phyloP scores from a whole-genome alignment of 1,140 invertebrate species.

The Lepidurus couesii region DNA sequence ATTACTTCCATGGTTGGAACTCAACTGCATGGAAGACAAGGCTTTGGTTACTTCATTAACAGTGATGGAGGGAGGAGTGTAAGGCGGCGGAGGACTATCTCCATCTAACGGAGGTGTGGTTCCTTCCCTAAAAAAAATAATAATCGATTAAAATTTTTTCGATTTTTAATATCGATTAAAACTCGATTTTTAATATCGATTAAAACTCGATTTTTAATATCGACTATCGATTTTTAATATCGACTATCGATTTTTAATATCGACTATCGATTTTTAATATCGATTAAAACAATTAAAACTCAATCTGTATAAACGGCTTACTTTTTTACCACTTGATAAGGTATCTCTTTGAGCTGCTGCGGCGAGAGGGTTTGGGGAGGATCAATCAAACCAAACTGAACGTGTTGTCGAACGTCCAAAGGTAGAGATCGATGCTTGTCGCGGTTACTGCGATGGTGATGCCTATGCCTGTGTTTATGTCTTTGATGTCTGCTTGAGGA shows the following conservation, averaged over 20 bases:
- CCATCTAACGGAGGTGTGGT: conserved; percentile 39
- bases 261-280: too few relatives aligned
- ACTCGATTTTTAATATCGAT: background rate
- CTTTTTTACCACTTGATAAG: conserved; percentile 72
- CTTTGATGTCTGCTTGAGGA: conserved; percentile 49
- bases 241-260: too few relatives aligned
- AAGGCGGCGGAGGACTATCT: conserved; percentile 44
- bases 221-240: too few relatives aligned
- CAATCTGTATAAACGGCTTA: conserved; percentile 20
- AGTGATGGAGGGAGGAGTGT: conserved; percentile 40
- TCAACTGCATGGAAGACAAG: conserved; percentile 33
- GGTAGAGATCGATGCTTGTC: conserved; percentile 60
- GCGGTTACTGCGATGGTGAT: conserved; percentile 34
- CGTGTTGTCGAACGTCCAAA: conserved; percentile 64
- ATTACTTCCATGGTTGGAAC: conserved; percentile 30
- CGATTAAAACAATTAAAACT: conserved; percentile 11
- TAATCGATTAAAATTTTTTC: conserved; percentile 3
- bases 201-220: too few relatives aligned
- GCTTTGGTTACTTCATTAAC: conserved; percentile 36
- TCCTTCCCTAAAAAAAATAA: conserved; percentile 37
- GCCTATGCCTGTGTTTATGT: conserved; percentile 53
- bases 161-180: too few relatives aligned
- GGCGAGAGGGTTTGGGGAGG: conserved; percentile 82
- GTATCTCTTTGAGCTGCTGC: conserved; percentile 80
- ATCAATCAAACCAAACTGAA: conserved; percentile 84